Percentiles rank a stretch among this genome's conserved stretches.
Evolutionary conservation across 2,113 vertebrate genomes (phyloP).

Genomic region (Mohoua ochrocephala): DNA sequence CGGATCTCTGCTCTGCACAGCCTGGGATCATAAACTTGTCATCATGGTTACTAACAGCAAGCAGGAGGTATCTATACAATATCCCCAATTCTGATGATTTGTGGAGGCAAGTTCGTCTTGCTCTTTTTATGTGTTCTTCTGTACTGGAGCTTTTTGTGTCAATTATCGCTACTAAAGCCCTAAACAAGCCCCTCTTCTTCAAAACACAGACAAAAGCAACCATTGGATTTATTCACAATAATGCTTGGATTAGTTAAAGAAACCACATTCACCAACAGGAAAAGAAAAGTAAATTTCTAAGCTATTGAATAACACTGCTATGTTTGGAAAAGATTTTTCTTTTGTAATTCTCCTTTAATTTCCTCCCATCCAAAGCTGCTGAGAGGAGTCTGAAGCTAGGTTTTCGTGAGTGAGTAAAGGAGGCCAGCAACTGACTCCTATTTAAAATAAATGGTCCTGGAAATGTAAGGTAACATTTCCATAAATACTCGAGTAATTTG

Average conservation of each 20-base stretch:
- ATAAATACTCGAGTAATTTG: slow-evolving; percentile 1
- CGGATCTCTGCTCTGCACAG: not conserved
- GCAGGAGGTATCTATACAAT: not conserved
- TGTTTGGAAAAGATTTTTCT: slow-evolving; percentile 50
- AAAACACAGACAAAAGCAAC: slow-evolving; percentile 26
- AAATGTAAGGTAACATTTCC: slow-evolving; percentile 26
- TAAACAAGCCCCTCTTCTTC: slow-evolving; percentile 4
- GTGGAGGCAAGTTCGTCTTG: not conserved
- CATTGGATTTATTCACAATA: slow-evolving; percentile 13
- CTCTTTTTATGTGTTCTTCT: not conserved
- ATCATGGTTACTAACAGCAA: not conserved
- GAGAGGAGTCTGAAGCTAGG: not conserved
- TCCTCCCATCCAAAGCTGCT: slow-evolving; percentile 25
- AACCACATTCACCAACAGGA: slow-evolving; percentile 43
- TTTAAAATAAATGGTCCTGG: slow-evolving; percentile 22
- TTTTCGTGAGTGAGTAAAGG: not conserved
- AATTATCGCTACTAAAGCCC: not conserved
- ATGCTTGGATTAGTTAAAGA: slow-evolving; percentile 36
- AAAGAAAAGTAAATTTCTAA: slow-evolving; percentile 43
- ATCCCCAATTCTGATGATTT: not conserved
- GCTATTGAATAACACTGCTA: slow-evolving; percentile 45
- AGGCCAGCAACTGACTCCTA: not conserved
- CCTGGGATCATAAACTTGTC: not conserved
- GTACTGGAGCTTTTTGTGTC: not conserved
- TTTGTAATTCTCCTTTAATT: slow-evolving; percentile 47